Conservation (phyloP, 2,797 vertebrate species). For the Arremon brunneinucha region DNA sequence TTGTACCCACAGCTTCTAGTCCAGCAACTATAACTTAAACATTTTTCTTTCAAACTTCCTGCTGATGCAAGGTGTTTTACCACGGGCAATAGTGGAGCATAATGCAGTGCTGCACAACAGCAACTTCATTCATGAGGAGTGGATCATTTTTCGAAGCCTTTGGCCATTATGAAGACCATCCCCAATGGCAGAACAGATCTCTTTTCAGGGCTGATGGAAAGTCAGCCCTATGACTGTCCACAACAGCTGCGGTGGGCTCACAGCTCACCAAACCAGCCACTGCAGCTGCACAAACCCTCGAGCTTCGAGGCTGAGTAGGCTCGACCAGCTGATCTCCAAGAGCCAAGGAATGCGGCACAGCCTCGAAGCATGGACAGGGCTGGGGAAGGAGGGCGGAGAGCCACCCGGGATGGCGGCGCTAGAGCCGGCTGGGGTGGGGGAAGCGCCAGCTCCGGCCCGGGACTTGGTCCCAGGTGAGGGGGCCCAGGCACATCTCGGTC, state of each 20-base stretch:
- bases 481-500: rapidly evolving
- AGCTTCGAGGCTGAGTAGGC: not conserved
- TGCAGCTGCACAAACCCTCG: not conserved
- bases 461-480: not conserved
- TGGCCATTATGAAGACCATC: not conserved
- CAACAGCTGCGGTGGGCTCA: rapidly evolving
- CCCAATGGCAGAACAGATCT: rapidly evolving
- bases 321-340: not conserved
- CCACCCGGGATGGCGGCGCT: rapidly evolving
- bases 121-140: rapidly evolving
- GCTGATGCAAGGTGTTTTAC: not conserved
- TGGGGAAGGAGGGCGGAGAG: not conserved
- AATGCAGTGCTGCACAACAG: rapidly evolving
- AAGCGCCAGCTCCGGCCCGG: not conserved
- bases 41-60: not conserved
- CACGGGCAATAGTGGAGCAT: rapidly evolving
- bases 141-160: rapidly evolving
- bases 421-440: not conserved
- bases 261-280: not conserved
- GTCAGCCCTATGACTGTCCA: rapidly evolving
- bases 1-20: not conserved
- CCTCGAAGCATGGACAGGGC: rapidly evolving
- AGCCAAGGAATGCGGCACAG: not conserved
- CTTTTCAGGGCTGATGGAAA: not conserved
- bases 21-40: not conserved